Base-by-base conservation (phyloP, 23 tunicate species). In the Clavelina lepadiformis region DNA sequence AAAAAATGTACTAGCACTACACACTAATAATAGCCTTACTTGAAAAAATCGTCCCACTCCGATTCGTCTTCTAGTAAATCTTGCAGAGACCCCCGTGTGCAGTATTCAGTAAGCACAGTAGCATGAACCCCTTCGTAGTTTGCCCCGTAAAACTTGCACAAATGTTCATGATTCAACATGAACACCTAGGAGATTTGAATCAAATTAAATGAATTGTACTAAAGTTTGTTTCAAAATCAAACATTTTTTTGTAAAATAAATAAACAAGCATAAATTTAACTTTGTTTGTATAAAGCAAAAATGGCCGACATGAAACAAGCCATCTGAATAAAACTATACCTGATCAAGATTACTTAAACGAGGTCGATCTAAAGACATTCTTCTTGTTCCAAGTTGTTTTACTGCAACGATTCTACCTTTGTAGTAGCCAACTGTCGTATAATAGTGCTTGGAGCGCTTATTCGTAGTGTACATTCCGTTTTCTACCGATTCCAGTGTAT, bases 131-230 rank as follows among this genome's bases (percentile, higher is more conserved):
- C 76, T 55, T 65, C 64, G 61, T 79, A 30, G 64, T 82, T 55
- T n/a, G 80, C 84, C 19, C 96, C 96, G 59, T 65, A 73, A 49
- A 88, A 74, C 19, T 83, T 49, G 74, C 96, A 88, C 5, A 88
- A 41, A 61, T 88, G 96, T 45, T 80, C 82, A 34, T 88, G 77
- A 26, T 80, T 65, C 38, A 88, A 51, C 65, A 45, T 49, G 25
- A 88, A 66, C 51, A 88, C 63, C 96, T 88, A 28, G 37, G 37
- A 35, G 5, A 30, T 15, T 6, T 6, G 8, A 19, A 19, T 6
- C 24, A 15, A 21, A 19, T 6, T 20, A 41, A 15, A 41, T 11
- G 13, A 41, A 41, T 26, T 28, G 45, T 26, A 11, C 11, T 41
- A 11, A 53, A 20, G 6, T 53, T 13, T 53, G 5, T 7, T 59